Evolutionary conservation across 2,797 vertebrate genomes (phyloP), one percentile per base, ranked within the genome.

Genomic region (Tapera naevia): DNA sequence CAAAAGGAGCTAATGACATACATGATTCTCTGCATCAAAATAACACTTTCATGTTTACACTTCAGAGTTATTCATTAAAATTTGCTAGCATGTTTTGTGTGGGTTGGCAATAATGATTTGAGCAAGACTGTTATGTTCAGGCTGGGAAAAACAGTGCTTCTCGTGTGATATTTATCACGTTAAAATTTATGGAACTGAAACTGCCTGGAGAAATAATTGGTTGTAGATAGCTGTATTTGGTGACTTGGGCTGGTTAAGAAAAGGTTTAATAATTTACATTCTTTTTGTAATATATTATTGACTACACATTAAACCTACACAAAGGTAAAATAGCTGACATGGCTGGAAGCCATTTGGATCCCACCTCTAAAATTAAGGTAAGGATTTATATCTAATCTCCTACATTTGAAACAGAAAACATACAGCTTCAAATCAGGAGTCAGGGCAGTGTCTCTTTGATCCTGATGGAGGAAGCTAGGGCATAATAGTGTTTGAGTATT

Each of bases 341-440:
- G 86, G 60, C 73, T 94, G 74, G 74, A 85, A 88, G 78, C 80
- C 43, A 60, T 79, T 91, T 91, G 89, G 67, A 86, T 91, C 37
- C 67, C 58, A 79, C 13, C 64, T 85, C 88, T 85, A 82, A 37
- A 79, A 51, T 1, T 17, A 67, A 75, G 41, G 35, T 70, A 79
- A 72, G 64, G 86, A 73, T 91, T 95, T 84, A 21, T 50, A 57
- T n/a, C 57, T 78, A 83, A 92, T 80, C 57, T 50, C 23, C 66
- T 24, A 23, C 66, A 69, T 62, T 32, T 72, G n/a, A 80, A 94
- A 57, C 64, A 74, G 56, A 89, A 80, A 92, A 61, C 12, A 41
- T 11, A 80, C 0, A 0, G 46, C 76, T 91, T 57, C 19, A 30
- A 45, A 57, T 53, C 24, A 32, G 45, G 48, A 84, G 43, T 17